Percentiles rank a stretch among this genome's conserved stretches.
Conservation (phyloP, 2,113 vertebrate species). For the western clawed frog (Xenopus tropicalis) region DNA sequence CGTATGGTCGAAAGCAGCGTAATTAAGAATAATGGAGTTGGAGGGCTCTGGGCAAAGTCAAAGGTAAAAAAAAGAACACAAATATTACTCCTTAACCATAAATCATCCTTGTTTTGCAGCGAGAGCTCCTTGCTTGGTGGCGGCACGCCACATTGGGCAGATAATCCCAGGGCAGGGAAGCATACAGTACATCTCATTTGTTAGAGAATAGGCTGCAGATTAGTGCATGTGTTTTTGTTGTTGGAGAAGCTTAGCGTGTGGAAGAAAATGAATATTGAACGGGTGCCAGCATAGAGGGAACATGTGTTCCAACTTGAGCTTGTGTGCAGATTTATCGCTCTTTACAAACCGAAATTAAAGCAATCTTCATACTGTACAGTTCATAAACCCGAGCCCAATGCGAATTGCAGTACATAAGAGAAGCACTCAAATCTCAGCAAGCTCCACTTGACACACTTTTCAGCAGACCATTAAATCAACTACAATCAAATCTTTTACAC, state of each 20-base stretch:
- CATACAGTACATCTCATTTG: slow-evolving; percentile 32
- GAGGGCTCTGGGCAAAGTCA: no score
- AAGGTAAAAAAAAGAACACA: no score
- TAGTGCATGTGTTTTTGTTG: slow-evolving; percentile 39
- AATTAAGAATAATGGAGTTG: no score
- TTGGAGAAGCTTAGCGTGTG: slow-evolving; percentile 32
- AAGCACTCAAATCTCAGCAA: slow-evolving; percentile 30
- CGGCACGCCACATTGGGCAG: slow-evolving; percentile 23
- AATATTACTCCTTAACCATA: background rate
- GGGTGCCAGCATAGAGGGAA: slow-evolving; percentile 26
- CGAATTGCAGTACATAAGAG: slow-evolving; percentile 32
- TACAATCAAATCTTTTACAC: slow-evolving; percentile 40
- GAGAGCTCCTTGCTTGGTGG: slow-evolving; percentile 27
- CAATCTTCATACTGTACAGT: slow-evolving; percentile 28
- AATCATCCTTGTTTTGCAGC: background rate
- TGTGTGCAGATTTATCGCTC: slow-evolving; percentile 31
- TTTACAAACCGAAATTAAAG: slow-evolving; percentile 33
- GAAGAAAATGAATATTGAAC: slow-evolving; percentile 32
- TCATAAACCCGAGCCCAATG: slow-evolving; percentile 34
- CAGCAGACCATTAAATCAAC: slow-evolving; percentile 43
- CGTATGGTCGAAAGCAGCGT: no score
- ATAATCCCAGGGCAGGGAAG: slow-evolving; percentile 22
- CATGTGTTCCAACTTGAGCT: slow-evolving; percentile 34
- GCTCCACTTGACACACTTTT: slow-evolving; percentile 43
- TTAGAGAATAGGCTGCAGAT: slow-evolving; percentile 29